Conservation (phyloP, 2,888 invertebrate genomes). For the Tenodera sinensis region DNA sequence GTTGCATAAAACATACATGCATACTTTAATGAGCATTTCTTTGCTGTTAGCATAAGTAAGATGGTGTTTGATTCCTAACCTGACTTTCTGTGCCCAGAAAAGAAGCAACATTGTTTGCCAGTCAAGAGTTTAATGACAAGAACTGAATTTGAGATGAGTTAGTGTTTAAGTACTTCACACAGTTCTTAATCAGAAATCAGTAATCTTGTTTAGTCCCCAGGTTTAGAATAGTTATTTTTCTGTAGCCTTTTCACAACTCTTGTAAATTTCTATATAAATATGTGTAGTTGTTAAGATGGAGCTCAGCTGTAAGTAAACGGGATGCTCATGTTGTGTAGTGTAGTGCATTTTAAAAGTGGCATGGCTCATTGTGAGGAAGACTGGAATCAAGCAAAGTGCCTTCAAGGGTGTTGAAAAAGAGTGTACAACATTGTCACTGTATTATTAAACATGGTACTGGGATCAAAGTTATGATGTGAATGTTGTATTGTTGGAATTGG, state of each 20-base stretch:
- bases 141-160: too few relatives aligned
- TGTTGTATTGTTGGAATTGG: background rate
- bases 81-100: too few relatives aligned
- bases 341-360: background rate
- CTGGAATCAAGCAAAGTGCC: slow-evolving; percentile 3
- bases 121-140: too few relatives aligned
- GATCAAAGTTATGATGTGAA: background rate
- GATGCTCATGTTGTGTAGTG: background rate
- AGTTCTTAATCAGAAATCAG: too few relatives aligned
- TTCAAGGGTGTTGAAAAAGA: background rate
- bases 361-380: background rate
- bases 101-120: too few relatives aligned
- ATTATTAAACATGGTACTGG: background rate
- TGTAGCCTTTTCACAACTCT: background rate
- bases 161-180: too few relatives aligned
- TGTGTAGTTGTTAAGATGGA: background rate
- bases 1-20: too few relatives aligned
- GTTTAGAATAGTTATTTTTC: background rate
- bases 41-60: too few relatives aligned
- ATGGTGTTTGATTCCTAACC: too few relatives aligned
- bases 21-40: too few relatives aligned
- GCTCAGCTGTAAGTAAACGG: background rate
- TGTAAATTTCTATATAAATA: background rate
- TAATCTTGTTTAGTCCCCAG: too few relatives aligned
- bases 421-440: background rate